Conservation (phyloP, 2,113 vertebrate species). For the Thoracochromis brauschi region DNA sequence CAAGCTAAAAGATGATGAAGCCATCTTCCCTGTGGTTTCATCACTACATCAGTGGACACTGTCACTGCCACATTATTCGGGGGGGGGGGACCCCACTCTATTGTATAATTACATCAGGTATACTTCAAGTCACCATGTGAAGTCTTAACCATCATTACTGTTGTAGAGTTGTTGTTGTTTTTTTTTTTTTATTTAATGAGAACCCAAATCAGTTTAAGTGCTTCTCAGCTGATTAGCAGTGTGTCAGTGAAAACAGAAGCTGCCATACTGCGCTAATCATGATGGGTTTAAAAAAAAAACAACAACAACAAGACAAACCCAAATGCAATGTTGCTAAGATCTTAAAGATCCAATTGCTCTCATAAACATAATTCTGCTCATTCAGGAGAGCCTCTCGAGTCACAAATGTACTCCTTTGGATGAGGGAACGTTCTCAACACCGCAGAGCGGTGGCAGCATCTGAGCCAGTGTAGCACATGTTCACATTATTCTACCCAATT, state of each 20-base stretch:
- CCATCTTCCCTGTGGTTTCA: background rate
- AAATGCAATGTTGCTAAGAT: background rate
- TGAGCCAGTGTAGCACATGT: background rate
- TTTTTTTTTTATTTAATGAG: background rate
- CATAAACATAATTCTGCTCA: background rate
- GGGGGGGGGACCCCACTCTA: too few relatives aligned
- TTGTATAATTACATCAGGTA: background rate
- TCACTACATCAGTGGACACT: background rate
- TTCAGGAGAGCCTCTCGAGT: background rate
- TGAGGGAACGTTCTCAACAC: background rate
- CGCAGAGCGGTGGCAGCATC: background rate
- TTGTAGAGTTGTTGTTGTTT: background rate
- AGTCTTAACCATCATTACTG: background rate
- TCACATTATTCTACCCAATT: background rate
- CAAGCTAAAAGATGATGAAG: background rate
- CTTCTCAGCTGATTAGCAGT: background rate
- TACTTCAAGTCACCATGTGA: background rate
- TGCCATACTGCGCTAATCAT: background rate
- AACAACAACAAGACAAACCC: too few relatives aligned
- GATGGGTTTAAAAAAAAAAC: too few relatives aligned
- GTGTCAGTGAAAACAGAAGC: background rate
- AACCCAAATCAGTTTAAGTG: background rate
- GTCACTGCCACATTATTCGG: background rate
- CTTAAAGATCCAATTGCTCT: fast-evolving
- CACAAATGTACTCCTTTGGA: background rate